Base-by-base conservation (phyloP, 1,140 invertebrate species). In the Parapsyche elsis region DNA sequence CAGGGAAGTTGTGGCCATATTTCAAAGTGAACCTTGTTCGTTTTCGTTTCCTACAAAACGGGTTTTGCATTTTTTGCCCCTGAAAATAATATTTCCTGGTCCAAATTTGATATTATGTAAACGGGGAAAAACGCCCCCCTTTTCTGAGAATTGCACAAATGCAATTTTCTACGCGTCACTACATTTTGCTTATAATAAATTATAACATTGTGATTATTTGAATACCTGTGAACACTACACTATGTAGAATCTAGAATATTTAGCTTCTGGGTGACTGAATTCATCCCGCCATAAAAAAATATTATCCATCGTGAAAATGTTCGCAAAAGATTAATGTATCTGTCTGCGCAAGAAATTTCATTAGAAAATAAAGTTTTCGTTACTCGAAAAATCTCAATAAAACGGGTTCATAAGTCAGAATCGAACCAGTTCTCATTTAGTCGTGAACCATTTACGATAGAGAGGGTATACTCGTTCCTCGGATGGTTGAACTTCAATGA, bases 31-130 rank as follows among this genome's bases (percentile, higher is more conserved):
- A 26, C 46, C 75, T 30, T 77, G 38, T 46, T 82, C 45, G 53
- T 80, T 80, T 80, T 82, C 21, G 45, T 74, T 81, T 83, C 78
- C 61, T 80, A 76, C 81, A 57, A 71, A 79, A 77, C 78, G 26
- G 74, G 70, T 83, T 82, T 81, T 75, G 10, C 19, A 71, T 73
- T 57, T 53, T 79, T 57, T 71, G 30, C 30, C 21, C 1, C 23
- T 67, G 78, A 64, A 76, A 79, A 78, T 74, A 71, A 83, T 83
- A 83, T 83, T 83, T 83, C 81, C 81, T 83, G 81, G 59, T 80
- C 49, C 44, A 78, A 71, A 53, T 64, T 38, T 49, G 75, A 77
- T 77, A 77, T 77, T 61, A 73, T 73, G 71, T 73, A 46, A 73
- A 67, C 64, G 23, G 64, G 24, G 24, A 26, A 67, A 67, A 67